Evolutionary conservation across 2,888 invertebrate species (phyloP).

Genomic region (Allophyes oxyacanthae): DNA sequence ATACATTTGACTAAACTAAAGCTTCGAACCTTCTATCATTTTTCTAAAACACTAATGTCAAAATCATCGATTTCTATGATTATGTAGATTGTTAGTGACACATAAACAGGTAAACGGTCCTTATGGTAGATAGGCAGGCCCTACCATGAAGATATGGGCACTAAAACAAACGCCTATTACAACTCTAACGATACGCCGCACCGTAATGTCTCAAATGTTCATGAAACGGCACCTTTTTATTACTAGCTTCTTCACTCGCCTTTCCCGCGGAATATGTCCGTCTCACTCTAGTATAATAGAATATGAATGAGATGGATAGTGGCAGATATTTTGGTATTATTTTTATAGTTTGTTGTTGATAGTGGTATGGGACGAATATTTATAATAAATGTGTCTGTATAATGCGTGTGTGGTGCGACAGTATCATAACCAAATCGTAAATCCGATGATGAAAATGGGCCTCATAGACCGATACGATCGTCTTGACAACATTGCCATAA

Average conservation of each 20-base stretch:
- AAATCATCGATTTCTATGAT: constrained; percentile 16
- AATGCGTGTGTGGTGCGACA: constrained; percentile 5
- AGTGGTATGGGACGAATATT: constrained; percentile 30
- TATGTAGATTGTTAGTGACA: constrained; percentile 19
- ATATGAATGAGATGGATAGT: constrained; percentile 58
- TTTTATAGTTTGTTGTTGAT: constrained; percentile 50
- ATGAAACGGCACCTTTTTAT: constrained; percentile 51
- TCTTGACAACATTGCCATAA: no score
- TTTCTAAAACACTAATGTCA: no score
- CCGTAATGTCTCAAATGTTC: constrained; percentile 56
- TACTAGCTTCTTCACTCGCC: constrained; percentile 35
- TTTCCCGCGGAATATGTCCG: constrained; percentile 15
- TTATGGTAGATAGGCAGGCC: constrained; percentile 40
- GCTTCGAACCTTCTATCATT: no score
- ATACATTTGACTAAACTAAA: no score
- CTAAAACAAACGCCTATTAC: constrained; percentile 59
- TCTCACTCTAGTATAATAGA: constrained; percentile 43
- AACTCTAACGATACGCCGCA: constrained; percentile 56
- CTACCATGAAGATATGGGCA: constrained; percentile 48
- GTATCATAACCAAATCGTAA: background rate
- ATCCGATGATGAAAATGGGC: no score
- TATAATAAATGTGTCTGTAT: constrained; percentile 9
- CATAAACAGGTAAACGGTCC: constrained; percentile 36
- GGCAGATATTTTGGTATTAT: constrained; percentile 48
- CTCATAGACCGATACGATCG: no score